These are phyloP conservation scores for Melanotaenia nigrans DNA, from an alignment of 2,797 vertebrate species.

Conservation along the genomic window DNA sequence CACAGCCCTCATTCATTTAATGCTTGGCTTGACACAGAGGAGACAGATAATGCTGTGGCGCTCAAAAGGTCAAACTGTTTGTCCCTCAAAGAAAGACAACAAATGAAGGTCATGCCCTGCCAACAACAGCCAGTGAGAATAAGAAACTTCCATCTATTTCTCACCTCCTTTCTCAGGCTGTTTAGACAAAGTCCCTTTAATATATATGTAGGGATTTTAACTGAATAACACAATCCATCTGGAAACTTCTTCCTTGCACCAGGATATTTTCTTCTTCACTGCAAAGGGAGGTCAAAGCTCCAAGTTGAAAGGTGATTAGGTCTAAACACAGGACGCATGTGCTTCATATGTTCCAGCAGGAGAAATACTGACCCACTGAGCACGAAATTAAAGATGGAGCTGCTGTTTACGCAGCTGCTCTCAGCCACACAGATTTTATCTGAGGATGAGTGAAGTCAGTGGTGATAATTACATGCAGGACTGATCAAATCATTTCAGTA, in stretches of 20 bases:
- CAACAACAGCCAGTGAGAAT: constrained; percentile 54
- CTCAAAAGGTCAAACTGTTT: constrained; percentile 73
- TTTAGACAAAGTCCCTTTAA: background rate
- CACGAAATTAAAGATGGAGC: constrained; percentile 41
- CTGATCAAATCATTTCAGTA: constrained; percentile 17
- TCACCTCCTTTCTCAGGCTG: constrained; percentile 26
- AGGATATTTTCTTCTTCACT: background rate
- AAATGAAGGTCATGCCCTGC: constrained; percentile 67
- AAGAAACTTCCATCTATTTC: constrained; percentile 44
- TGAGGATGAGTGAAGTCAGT: constrained; percentile 9
- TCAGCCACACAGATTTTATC: constrained; percentile 34
- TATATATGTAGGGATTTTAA: background rate
- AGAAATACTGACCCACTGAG: constrained; percentile 43
- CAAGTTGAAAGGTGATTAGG: constrained; percentile 23
- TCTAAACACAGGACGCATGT: constrained; percentile 25
- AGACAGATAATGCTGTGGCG: constrained; percentile 57
- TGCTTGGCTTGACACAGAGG: constrained; percentile 58
- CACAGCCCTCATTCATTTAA: constrained; percentile 49
- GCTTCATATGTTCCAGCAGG: constrained; percentile 49
- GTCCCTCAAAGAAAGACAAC: constrained; percentile 66
- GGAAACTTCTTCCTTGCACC: background rate
- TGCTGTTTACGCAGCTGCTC: constrained; percentile 67
- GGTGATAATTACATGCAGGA: background rate
- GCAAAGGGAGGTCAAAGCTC: constrained; percentile 33
- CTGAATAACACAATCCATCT: background rate